Percentiles rank a stretch among this genome's conserved stretches.
Conservation (phyloP, 2,888 invertebrate genomes). For the Lathronympha strigana region DNA sequence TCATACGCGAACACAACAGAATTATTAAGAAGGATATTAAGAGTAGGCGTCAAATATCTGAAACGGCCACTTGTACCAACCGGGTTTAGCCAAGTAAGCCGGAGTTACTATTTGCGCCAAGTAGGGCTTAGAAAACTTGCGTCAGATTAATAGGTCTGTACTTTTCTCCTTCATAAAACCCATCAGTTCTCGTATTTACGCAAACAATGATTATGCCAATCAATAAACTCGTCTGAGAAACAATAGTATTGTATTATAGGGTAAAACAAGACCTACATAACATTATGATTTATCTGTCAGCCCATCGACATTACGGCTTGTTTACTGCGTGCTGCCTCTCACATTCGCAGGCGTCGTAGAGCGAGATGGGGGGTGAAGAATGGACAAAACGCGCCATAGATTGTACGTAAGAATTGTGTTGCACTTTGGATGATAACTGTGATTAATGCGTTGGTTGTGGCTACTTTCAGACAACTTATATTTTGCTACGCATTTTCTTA, state of each 20-base stretch:
- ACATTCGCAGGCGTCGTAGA: slow-evolving; percentile 9
- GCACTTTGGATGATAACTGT: slow-evolving; percentile 17
- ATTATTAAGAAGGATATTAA: too few species aligned
- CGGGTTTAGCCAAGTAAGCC: too few species aligned
- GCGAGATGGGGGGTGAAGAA: slow-evolving; percentile 19
- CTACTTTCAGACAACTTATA: not conserved
- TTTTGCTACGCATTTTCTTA: too few species aligned
- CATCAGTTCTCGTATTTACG: slow-evolving; percentile 15
- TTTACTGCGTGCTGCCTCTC: slow-evolving; percentile 14
- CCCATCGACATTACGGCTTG: slow-evolving; percentile 28
- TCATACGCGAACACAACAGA: too few species aligned
- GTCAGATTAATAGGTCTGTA: not conserved
- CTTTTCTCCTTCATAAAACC: slow-evolving; percentile 6
- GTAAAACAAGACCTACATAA: slow-evolving; percentile 26
- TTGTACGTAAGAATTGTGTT: slow-evolving; percentile 26
- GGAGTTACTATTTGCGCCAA: too few species aligned
- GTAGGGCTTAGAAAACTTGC: too few species aligned
- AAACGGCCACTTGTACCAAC: too few species aligned
- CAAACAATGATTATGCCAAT: slow-evolving; percentile 29
- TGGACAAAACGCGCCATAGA: slow-evolving; percentile 20
- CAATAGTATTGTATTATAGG: slow-evolving; percentile 27
- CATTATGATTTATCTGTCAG: slow-evolving; percentile 38
- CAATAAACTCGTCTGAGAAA: slow-evolving; percentile 30
- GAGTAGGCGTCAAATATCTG: too few species aligned
- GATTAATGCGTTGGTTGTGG: slow-evolving; percentile 5